phyloP scores from a whole-genome alignment of 2,797 vertebrate genomes.

The Manis pentadactyla region DNA sequence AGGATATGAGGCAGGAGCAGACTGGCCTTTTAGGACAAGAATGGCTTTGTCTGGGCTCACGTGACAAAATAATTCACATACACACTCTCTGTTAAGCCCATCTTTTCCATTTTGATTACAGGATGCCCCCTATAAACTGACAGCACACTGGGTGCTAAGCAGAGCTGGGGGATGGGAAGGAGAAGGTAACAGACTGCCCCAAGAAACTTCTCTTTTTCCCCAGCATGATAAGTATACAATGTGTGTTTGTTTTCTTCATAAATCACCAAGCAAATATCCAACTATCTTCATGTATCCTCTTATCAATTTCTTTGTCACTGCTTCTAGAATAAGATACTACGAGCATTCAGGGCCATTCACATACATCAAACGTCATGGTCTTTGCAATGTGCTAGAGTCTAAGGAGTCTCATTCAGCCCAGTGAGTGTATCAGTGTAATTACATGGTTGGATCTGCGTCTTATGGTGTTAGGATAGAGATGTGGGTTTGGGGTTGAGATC shows the following conservation, averaged over 20 bases:
- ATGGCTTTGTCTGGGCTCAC: background rate
- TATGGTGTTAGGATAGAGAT: background rate
- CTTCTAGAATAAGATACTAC: background rate
- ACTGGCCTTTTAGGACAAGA: background rate
- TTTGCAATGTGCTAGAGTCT: background rate
- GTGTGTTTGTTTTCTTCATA: background rate
- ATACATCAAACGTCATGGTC: background rate
- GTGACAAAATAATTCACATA: background rate
- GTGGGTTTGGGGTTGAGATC: conserved; percentile 27
- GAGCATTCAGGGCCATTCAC: background rate
- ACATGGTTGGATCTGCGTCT: background rate
- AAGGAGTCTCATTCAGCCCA: background rate
- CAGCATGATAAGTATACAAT: background rate
- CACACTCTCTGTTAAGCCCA: background rate
- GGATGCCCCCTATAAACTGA: background rate
- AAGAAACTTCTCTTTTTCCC: background rate
- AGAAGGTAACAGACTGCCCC: background rate
- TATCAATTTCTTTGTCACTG: background rate
- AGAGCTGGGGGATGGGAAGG: background rate
- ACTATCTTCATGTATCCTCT: background rate
- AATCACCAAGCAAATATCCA: background rate
- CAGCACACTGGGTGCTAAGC: background rate
- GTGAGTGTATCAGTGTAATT: background rate
- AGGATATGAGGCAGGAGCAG: background rate
- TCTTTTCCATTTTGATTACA: conserved; percentile 23